phyloP scores from a whole-genome alignment of 2,113 vertebrate genomes.

The Protobothrops mucrosquamatus region DNA sequence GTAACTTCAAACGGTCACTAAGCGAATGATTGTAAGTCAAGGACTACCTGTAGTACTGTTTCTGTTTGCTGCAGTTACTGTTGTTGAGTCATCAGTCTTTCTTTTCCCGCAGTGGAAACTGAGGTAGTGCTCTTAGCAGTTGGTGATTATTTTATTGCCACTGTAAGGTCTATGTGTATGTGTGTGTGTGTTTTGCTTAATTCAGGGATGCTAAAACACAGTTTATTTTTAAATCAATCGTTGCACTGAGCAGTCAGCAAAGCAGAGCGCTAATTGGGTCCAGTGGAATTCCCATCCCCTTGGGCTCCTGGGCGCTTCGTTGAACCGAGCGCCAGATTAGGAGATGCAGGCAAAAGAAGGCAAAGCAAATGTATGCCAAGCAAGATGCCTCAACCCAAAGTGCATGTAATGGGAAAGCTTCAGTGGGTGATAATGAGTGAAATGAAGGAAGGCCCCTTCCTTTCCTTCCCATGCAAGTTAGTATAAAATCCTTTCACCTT shows the following conservation, averaged over 20 bases:
- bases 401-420: conserved; percentile 56
- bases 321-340: conserved; percentile 51
- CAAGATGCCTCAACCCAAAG: conserved; percentile 52
- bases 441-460: not conserved
- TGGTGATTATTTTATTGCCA: conserved; percentile 33
- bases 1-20: not conserved
- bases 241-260: conserved; percentile 64
- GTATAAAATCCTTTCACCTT: conserved; percentile 14
- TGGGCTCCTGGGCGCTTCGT: conserved; percentile 62
- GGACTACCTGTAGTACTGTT: not conserved
- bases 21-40: not conserved
- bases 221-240: conserved; percentile 72
- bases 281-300: conserved; percentile 70
- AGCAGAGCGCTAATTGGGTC: conserved; percentile 77
- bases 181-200: not conserved
- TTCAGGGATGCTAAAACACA: conserved; percentile 60
- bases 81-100: not conserved
- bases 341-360: conserved; percentile 18
- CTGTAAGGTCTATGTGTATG: not conserved
- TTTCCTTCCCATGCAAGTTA: conserved; percentile 23
- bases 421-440: conserved; percentile 48
- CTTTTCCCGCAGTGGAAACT: not conserved
- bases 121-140: conserved; percentile 35
- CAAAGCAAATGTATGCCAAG: conserved; percentile 6
- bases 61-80: not conserved